A percentile compares a stretch with the other conserved stretches of the same genome.
These are phyloP conservation scores for Telmatochromis sp. DNA, from an alignment of 2,113 vertebrate genomes.

Conservation along the genomic window DNA sequence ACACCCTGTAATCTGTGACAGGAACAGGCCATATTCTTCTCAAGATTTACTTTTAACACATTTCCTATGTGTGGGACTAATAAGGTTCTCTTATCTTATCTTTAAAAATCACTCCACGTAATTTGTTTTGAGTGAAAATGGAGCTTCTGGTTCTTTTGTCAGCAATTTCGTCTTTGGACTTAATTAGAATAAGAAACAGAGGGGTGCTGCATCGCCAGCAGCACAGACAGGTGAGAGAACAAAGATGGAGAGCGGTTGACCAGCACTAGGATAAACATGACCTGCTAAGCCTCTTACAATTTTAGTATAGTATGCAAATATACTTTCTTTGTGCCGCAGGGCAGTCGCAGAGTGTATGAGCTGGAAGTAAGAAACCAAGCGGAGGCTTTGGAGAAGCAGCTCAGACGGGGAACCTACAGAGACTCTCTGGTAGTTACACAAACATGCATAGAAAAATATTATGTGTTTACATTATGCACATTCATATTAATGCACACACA, in stretches of 20 bases:
- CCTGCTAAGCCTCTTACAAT: not conserved
- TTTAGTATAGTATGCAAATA: not conserved
- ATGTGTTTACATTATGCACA: not conserved
- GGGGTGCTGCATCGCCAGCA: not conserved
- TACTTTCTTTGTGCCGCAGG: conserved; percentile 59
- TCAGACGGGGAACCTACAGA: conserved; percentile 78
- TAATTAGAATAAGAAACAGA: not conserved
- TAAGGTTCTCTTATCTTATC: not conserved
- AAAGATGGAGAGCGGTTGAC: not conserved
- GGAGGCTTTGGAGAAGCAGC: conserved; percentile 78
- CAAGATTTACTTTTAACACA: not conserved
- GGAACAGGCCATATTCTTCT: not conserved
- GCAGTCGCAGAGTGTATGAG: conserved; percentile 89
- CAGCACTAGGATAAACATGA: not conserved
- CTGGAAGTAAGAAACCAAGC: conserved; percentile 86
- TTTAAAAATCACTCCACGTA: not conserved
- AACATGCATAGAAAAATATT: not conserved
- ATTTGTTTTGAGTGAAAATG: not conserved
- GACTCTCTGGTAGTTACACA: conserved; percentile 70
- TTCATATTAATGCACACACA: not conserved
- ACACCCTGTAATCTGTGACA: not conserved
- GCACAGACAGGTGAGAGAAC: not conserved
- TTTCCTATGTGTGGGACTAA: not conserved
- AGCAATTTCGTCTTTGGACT: not conserved
- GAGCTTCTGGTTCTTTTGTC: not conserved